Evolutionary conservation across 92 coral and sea anemone genomes (phyloP).

Genomic region (Meandrina meandrites): DNA sequence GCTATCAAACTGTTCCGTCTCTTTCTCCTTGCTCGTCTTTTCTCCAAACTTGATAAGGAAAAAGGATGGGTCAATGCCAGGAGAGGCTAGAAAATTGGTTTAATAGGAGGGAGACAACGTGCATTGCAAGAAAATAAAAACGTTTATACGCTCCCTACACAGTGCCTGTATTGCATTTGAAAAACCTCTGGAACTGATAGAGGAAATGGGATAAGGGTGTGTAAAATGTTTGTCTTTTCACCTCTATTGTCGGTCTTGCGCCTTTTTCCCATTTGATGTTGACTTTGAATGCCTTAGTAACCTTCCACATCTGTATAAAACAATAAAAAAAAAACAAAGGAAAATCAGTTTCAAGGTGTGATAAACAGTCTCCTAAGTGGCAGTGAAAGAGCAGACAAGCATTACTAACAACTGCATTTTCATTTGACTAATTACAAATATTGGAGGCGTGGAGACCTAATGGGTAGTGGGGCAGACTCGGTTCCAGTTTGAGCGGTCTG

Average conservation of each 20-base stretch:
- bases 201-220: background rate
- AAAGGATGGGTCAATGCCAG: background rate
- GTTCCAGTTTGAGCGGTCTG: no score
- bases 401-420: background rate
- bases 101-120: background rate
- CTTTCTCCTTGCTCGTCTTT: constrained; percentile 80
- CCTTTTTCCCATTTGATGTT: constrained; percentile 56
- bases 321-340: background rate
- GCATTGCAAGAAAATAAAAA: background rate
- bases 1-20: constrained; percentile 92
- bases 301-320: constrained; percentile 68
- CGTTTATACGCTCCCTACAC: background rate
- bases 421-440: background rate
- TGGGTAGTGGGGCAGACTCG: background rate
- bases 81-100: background rate
- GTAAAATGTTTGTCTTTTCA: constrained; percentile 5
- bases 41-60: constrained; percentile 72
- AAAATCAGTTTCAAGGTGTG: background rate
- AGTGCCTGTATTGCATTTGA: no score
- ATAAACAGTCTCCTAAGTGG: background rate
- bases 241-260: constrained; percentile 67
- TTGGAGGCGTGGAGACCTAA: background rate
- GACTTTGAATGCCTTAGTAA: constrained; percentile 76
- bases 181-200: background rate
- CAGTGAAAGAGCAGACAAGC: background rate